These are phyloP conservation scores for Pitangus sulphuratus DNA, from an alignment of 2,797 vertebrate species.

Conservation along the genomic window DNA sequence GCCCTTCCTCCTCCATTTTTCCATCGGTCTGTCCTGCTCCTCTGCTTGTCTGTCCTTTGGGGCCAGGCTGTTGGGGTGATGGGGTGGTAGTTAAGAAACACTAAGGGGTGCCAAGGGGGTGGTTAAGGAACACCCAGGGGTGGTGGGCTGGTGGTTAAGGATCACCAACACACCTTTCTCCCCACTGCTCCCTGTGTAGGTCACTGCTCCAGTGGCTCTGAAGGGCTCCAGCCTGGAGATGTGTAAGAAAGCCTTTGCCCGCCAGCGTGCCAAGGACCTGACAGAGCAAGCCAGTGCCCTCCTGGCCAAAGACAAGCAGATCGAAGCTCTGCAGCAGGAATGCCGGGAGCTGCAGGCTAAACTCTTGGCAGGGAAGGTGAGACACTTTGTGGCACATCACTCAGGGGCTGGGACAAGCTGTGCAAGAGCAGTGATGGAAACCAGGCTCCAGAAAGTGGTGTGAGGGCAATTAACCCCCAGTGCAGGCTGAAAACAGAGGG, in stretches of 20 bases:
- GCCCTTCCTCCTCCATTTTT: background rate
- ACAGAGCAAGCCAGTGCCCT: slow-evolving; percentile 92
- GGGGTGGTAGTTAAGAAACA: background rate
- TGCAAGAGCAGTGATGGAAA: background rate
- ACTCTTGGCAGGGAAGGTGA: slow-evolving; percentile 86
- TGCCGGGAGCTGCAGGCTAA: slow-evolving; percentile 87
- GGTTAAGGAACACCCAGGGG: background rate
- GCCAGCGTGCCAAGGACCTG: slow-evolving; percentile 91
- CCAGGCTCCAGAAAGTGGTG: background rate
- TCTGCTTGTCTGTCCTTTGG: background rate
- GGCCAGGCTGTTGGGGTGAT: background rate
- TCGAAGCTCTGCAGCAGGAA: slow-evolving; percentile 88
- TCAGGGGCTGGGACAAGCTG: background rate
- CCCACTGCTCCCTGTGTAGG: slow-evolving; percentile 75
- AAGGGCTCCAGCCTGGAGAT: slow-evolving; percentile 87
- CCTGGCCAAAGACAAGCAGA: slow-evolving; percentile 95
- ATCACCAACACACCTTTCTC: background rate
- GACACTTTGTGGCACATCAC: background rate
- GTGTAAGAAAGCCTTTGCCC: slow-evolving; percentile 90
- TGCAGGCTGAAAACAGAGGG: background rate
- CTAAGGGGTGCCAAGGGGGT: background rate
- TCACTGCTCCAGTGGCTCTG: slow-evolving; percentile 83
- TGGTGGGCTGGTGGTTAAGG: background rate
- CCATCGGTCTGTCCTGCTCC: background rate
- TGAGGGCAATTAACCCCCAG: background rate